Evolutionary conservation across 2,113 vertebrate species (phyloP).

Genomic region (Channa maculata): DNA sequence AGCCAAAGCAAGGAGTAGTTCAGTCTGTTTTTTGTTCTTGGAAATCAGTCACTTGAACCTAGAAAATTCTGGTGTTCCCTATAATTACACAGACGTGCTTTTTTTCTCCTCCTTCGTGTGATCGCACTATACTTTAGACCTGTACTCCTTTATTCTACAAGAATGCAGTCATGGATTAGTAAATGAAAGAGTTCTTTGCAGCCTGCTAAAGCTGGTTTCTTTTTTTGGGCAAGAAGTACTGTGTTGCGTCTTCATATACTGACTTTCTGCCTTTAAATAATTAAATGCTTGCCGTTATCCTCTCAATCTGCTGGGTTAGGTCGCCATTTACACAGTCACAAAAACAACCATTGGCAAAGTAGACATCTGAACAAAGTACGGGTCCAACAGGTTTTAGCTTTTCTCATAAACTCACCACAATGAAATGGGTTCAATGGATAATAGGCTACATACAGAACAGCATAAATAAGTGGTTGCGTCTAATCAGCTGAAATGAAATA

Average conservation of each 20-base stretch:
- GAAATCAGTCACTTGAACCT: constrained; percentile 10
- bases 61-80: neutral
- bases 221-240: constrained; percentile 23
- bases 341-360: neutral
- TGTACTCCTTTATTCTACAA: neutral
- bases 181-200: constrained; percentile 26
- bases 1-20: neutral
- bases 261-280: constrained; percentile 64
- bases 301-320: constrained; percentile 25
- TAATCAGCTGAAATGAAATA: constrained; percentile 13
- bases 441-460: constrained; percentile 5
- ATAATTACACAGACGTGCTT: neutral
- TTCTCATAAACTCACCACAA: neutral
- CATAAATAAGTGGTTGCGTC: constrained; percentile 1
- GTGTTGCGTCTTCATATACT: constrained; percentile 47
- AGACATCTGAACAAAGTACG: neutral
- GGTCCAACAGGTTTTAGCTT: neutral
- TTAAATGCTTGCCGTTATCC: constrained; percentile 54
- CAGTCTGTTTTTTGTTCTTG: constrained; percentile 5
- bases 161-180: constrained; percentile 4
- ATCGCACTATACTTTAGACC: constrained; percentile 5
- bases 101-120: constrained; percentile 1
- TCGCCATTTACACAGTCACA: constrained; percentile 4
- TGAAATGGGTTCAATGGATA: constrained; percentile 11
- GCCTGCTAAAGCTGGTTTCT: constrained; percentile 22